phyloP scores from a whole-genome alignment of 2,797 vertebrate species.

The Propithecus deckenii region DNA sequence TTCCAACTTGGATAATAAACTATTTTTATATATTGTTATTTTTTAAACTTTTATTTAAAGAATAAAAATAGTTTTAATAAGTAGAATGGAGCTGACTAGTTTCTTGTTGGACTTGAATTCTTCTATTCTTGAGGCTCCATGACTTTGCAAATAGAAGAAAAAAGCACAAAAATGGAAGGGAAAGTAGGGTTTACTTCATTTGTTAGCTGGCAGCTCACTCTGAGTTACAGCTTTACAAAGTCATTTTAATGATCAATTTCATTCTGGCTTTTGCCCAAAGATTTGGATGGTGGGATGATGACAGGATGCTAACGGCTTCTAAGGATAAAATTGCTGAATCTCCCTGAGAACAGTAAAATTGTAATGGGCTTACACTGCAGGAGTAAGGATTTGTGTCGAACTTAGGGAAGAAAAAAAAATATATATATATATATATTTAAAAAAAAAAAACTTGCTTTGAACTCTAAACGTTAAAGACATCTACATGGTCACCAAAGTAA shows the following conservation, averaged over 20 bases:
- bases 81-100: not conserved
- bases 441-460: not conserved
- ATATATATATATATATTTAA: not conserved
- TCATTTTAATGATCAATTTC: not conserved
- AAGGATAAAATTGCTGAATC: not conserved
- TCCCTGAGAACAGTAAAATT: not conserved
- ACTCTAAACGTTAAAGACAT: not conserved
- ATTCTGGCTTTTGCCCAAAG: not conserved
- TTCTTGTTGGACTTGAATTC: not conserved
- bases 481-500: not conserved
- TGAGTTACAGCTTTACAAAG: not conserved
- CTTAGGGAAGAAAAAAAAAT: not conserved
- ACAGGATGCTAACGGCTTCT: not conserved
- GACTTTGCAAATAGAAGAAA: not conserved
- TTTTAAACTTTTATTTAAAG: not conserved
- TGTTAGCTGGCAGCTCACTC: not conserved
- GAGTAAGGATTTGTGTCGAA: not conserved
- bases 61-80: not conserved
- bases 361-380: not conserved
- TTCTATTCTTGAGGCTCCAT: not conserved
- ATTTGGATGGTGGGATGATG: not conserved
- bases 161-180: not conserved
- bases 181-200: not conserved
- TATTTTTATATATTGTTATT: not conserved
- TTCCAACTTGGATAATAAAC: not conserved